Evolutionary conservation across 2,797 vertebrate species (phyloP).

Genomic region (Chaunax sp.): DNA sequence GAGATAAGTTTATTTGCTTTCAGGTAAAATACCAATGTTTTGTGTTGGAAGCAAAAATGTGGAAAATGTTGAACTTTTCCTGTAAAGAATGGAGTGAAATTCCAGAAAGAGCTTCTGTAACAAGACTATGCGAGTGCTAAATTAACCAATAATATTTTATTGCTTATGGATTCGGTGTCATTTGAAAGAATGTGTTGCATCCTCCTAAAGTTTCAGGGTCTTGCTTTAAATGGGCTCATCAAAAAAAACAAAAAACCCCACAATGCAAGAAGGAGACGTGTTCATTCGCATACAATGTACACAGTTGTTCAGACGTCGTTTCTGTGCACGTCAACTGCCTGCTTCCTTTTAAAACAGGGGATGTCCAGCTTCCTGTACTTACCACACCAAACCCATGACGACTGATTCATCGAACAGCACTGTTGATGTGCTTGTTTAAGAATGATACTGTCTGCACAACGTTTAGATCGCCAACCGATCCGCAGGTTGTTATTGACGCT

Average conservation of each 20-base stretch:
- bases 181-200: not conserved
- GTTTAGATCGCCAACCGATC: conserved; percentile 38
- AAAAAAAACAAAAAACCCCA: too few species aligned
- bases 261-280: not conserved
- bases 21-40: too few species aligned
- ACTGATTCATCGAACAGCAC: conserved; percentile 52
- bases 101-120: not conserved
- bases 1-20: too few species aligned
- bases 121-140: too few species aligned
- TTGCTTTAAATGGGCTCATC: not conserved
- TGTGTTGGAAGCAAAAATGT: too few species aligned
- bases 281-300: conserved; percentile 12
- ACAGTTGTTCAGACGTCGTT: conserved; percentile 34
- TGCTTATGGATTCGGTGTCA: too few species aligned
- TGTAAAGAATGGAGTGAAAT: not conserved
- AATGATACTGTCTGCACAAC: conserved; percentile 28
- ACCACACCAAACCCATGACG: conserved; percentile 68
- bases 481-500: conserved; percentile 28
- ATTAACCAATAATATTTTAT: not conserved
- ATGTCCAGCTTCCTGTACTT: conserved; percentile 78
- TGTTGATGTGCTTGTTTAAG: conserved; percentile 31
- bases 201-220: not conserved
- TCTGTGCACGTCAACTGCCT: conserved; percentile 53
- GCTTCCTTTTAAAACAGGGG: conserved; percentile 73
- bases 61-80: not conserved